Evolutionary conservation across 2,888 invertebrate genomes (phyloP), one percentile per base, ranked within the genome.

Genomic region (Alentia gelatinosa): DNA sequence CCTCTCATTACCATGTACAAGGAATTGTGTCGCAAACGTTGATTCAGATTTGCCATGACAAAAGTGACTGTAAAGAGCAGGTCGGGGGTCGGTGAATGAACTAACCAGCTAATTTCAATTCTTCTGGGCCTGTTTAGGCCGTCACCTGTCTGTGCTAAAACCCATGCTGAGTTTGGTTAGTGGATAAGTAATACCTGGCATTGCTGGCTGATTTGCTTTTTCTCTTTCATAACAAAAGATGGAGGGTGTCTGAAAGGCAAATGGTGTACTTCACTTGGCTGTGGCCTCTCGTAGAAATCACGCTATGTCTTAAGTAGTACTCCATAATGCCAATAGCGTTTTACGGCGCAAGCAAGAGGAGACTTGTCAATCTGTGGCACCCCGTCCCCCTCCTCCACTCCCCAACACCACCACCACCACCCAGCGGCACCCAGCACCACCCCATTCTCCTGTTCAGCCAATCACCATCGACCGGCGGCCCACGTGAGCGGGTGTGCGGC

Each of bases 391-490:
- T 19, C 79, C 37, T 39, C 12, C 33, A 19, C 39, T 35, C 79
- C 74, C 79, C 79, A 15, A 35, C 37, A 1, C 37, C 35, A 15
- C 63, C 63, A 63, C 12, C n/a, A 5, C 26, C 12, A 12, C 63
- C 63, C 63, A 5, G 19, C 63, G 5, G 23, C 63, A 12, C n/a
- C 63, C 63, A 12, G 5, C 37, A 35, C 79, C 79, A 23, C 5
- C 79, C 39, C 79, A 79, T 79, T 79, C 79, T 79, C 35, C 79
- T 39, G 79, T 26, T 79, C 79, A 79, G 79, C 79, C 79, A 79
- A 79, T 79, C 79, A 79, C 37, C 79, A 39, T 79, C 68, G 68
- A 26, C 79, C 79, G 79, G 15, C 23, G 0, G 35, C 79, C 79
- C 79, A 35, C 39, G 39, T 68, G 68, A 68, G n/a, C 79, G 26